Evolutionary conservation across 2,888 invertebrate species (phyloP), one percentile per base, ranked within the genome.

Genomic region (Mallateleia sp.): DNA sequence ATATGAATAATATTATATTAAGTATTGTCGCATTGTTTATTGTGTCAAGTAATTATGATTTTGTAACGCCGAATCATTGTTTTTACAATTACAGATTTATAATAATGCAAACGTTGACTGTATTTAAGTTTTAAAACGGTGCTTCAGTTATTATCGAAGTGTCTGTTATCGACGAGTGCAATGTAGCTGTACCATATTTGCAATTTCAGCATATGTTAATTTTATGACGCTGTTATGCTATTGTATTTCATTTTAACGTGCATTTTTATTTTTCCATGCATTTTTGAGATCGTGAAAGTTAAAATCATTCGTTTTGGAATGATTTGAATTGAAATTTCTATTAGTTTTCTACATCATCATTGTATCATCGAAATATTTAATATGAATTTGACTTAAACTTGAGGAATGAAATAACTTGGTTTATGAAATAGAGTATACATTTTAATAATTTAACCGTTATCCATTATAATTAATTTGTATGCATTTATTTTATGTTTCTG

Each of bases 251-350:
- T 58, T 52, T 64, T 42, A 79, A 71, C 54, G 15, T 69, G 54
- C 69, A 69, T 66, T 78, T 34, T 86, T 92, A 56, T 6, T 69
- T 69, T 54, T 69, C 67, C 67, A 52, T 18, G 54, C 18, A 45
- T 45, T 45, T 45, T 18, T 18, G 2, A 4, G 14, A 45, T 45
- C 18, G 4, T 18, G 6, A 45, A 18, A 45, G 9, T 45, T 45
- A 18, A 18, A 45, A 45, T 18, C 4, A 45, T 45, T 45, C 3
- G 8, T 4, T 45, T 45, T 45, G 4, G 5, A 45, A 45, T 11
- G 6, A 38, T 38, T 38, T 38, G 7, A 14, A 11, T 38, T 38
- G 2, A 38, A 38, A 11, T 38, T 38, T 38, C 2, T 11, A 38
- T 38, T 11, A 38, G 14, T 38, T 38, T 38, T 38, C 38, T 8